These are phyloP conservation scores for Amphiprion clarkii DNA, from an alignment of 2,797 vertebrate genomes.

Conservation along the genomic window DNA sequence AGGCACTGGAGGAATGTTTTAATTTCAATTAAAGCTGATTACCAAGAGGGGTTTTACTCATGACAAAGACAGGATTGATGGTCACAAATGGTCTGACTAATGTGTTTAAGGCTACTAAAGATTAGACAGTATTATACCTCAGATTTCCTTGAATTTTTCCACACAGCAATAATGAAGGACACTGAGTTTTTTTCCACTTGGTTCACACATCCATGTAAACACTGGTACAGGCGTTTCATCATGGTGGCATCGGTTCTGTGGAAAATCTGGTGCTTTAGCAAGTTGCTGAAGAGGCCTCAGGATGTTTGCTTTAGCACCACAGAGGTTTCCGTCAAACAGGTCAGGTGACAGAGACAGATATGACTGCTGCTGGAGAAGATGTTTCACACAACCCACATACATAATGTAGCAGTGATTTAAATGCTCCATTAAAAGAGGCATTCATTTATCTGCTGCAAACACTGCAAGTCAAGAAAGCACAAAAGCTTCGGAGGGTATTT, in stretches of 20 bases:
- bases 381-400: slow-evolving; percentile 27
- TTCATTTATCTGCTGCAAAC: not conserved
- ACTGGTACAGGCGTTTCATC: not conserved
- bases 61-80: slow-evolving; percentile 65
- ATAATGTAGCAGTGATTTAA: slow-evolving; percentile 32
- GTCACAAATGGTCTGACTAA: slow-evolving; percentile 28
- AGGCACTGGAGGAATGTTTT: slow-evolving; percentile 46
- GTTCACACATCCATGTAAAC: not conserved
- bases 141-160: slow-evolving; percentile 41
- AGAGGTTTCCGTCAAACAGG: slow-evolving; percentile 74
- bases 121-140: slow-evolving; percentile 57
- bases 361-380: slow-evolving; percentile 29
- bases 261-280: slow-evolving; percentile 42
- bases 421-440: not conserved
- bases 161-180: slow-evolving; percentile 17
- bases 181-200: slow-evolving; percentile 20
- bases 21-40: slow-evolving; percentile 60
- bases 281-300: slow-evolving; percentile 48
- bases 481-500: slow-evolving; percentile 23
- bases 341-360: slow-evolving; percentile 68
- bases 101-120: slow-evolving; percentile 66
- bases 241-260: slow-evolving; percentile 22
- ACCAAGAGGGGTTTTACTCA: slow-evolving; percentile 57
- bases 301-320: slow-evolving; percentile 70
- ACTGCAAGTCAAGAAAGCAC: not conserved